Base-by-base conservation (phyloP, 2,797 vertebrate genomes). In the Sorex maritimensis region DNA sequence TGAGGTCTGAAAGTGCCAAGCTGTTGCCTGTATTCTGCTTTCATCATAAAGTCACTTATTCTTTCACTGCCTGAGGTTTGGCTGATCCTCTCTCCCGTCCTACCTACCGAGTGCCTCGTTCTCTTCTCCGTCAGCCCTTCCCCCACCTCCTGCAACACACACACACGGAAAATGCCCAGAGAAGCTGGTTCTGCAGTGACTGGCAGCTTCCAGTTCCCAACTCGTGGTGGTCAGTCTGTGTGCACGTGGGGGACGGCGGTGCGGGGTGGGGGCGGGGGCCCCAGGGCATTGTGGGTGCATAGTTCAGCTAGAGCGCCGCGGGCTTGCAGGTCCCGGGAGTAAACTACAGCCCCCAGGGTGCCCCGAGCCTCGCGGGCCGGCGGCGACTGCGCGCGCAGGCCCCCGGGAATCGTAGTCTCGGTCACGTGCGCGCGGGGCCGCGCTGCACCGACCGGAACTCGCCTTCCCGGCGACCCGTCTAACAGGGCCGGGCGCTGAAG, bases 361-460 rank as follows among this genome's bases (percentile, higher is more conserved):
- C 95, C 15, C 30, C 80, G 81, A 19, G 81, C 68, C 23, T n/a
- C 52, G 34, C 26, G 5, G 14, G 55, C 5, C 3, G 1, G 49
- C 52, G 13, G 61, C 5, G 1, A 24, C 26, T 38, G n/a, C 6
- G 71, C 88, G 80, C 92, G 1, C 46, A n/a, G 88, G n/a, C 34
- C 63, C 63, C 11, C 94, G 97, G 97, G 95, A 96, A 11, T 61
- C 74, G 97, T 96, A 96, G 97, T 97, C 90, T 46, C 0, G 10
- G 58, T 30, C 4, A 21, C 72, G 38, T 28, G 77, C 19, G 34
- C 11, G 41, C 2, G 12, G 63, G 2, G 1, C n/a, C 23, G n/a
- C 89, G 23, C n/a, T 3, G 5, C 6, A 15, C 2, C 13, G 13
- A 28, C 0, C 2, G 46, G 88, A 93, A 97, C 97, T 97, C 91